A percentile compares a stretch with the other conserved stretches of the same genome.
phyloP scores from a whole-genome alignment of 2,113 vertebrate species.

The Aldabrachelys gigantea region DNA sequence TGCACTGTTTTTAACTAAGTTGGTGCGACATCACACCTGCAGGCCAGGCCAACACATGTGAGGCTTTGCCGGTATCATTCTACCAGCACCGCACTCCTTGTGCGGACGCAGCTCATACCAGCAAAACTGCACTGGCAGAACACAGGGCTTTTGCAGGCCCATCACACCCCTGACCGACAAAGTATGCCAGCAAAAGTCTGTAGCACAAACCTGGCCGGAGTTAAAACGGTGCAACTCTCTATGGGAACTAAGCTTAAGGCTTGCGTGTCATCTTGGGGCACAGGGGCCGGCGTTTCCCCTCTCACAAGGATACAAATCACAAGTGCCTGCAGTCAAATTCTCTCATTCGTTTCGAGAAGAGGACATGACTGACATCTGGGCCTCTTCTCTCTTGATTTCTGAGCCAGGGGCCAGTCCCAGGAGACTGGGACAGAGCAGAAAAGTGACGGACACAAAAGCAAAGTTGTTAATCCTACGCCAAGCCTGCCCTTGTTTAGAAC shows the following conservation, averaged over 20 bases:
- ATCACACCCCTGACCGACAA: neutral
- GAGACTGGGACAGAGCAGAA: neutral
- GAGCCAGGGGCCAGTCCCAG: neutral
- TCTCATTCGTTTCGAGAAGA: constrained; percentile 2
- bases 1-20: neutral
- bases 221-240: neutral
- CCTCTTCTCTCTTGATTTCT: constrained; percentile 51
- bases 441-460: too few species aligned
- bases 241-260: neutral
- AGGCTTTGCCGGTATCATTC: neutral
- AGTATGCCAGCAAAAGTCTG: neutral
- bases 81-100: neutral
- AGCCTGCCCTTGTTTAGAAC: too few species aligned
- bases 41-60: neutral
- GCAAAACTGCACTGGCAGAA: neutral
- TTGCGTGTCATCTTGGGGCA: neutral
- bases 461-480: too few species aligned
- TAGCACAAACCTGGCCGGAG: neutral
- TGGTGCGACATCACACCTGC: neutral
- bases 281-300: neutral
- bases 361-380: constrained; percentile 47
- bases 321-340: neutral
- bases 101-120: neutral
- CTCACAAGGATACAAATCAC: neutral
- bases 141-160: neutral